phyloP scores from a whole-genome alignment of 2,888 invertebrate genomes.

The Agriopis aurantiaria region DNA sequence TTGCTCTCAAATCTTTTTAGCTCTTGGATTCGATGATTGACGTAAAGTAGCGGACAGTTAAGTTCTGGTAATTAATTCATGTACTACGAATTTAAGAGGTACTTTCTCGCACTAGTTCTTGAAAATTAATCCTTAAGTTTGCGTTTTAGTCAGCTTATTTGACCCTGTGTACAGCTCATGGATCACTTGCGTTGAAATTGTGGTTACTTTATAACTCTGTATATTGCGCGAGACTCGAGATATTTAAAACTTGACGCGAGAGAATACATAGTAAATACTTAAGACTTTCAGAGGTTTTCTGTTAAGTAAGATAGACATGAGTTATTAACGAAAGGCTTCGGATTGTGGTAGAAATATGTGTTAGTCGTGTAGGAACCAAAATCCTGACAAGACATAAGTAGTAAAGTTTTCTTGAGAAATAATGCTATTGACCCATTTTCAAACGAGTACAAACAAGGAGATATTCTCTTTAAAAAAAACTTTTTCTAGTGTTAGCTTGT shows the following conservation, averaged over 20 bases:
- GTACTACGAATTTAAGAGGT: background rate
- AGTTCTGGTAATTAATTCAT: background rate
- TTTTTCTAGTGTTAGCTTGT: too few relatives aligned
- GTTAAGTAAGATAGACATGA: constrained; percentile 1
- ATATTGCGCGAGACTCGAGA: background rate
- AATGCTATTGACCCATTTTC: too few relatives aligned
- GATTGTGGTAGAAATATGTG: background rate
- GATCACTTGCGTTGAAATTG: constrained; percentile 1
- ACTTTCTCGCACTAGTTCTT: background rate
- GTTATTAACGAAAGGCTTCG: background rate
- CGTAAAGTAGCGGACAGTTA: background rate
- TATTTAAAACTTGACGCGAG: background rate
- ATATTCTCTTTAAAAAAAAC: too few relatives aligned
- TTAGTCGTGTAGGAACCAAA: background rate
- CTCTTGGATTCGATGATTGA: too few relatives aligned
- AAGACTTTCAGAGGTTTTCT: background rate
- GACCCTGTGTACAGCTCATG: background rate
- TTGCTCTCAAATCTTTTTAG: too few relatives aligned
- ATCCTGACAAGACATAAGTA: too few relatives aligned
- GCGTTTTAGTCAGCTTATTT: constrained; percentile 4
- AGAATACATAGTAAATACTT: background rate
- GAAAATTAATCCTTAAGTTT: constrained; percentile 11
- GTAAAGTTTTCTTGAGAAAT: too few relatives aligned
- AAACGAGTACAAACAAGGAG: too few relatives aligned
- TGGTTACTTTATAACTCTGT: constrained; percentile 7